phyloP scores from a whole-genome alignment of 1,140 invertebrate species.

The Scaptomyza hsui region DNA sequence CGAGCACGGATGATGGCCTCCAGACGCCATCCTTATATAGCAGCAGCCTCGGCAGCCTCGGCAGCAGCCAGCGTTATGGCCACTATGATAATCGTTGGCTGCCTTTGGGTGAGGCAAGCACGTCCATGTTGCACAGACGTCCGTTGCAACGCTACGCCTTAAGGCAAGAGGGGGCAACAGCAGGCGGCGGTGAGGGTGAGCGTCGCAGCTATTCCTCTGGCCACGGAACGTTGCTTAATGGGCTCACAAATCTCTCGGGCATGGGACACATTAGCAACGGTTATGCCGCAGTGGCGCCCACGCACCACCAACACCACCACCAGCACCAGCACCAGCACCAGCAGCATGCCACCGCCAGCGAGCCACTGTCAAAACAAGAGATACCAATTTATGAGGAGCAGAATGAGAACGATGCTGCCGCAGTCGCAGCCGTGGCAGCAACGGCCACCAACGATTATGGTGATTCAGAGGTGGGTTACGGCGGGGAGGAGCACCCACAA shows the following conservation, averaged over 20 bases:
- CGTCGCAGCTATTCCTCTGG: conserved; percentile 34
- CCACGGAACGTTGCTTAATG: conserved; percentile 60
- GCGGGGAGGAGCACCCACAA: conserved; percentile 38
- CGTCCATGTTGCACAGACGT: conserved; percentile 28
- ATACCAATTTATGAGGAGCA: conserved; percentile 83
- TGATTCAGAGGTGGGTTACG: conserved; percentile 25
- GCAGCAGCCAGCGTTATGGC: conserved; percentile 16
- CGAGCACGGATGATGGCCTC: background rate
- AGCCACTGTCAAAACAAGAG: conserved; percentile 70
- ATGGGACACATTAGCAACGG: conserved; percentile 76
- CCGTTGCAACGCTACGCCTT: conserved; percentile 50
- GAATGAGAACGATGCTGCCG: conserved; percentile 70
- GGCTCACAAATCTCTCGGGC: conserved; percentile 76
- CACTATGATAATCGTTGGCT: conserved; percentile 66
- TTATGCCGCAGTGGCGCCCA: conserved; percentile 68
- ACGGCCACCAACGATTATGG: conserved; percentile 49
- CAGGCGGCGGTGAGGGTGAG: background rate
- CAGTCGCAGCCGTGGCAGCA: conserved; percentile 61
- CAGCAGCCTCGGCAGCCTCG: conserved; percentile 5
- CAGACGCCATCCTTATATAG: background rate
- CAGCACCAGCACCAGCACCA: too few relatives aligned
- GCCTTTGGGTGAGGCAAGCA: conserved; percentile 48
- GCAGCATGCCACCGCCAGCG: too few relatives aligned
- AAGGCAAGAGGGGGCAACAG: conserved; percentile 15
- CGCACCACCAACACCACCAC: too few relatives aligned